A percentile compares a stretch with the other conserved stretches of the same genome.
Conservation (phyloP, 1,140 invertebrate genomes). For the Eubasilissa regina region DNA sequence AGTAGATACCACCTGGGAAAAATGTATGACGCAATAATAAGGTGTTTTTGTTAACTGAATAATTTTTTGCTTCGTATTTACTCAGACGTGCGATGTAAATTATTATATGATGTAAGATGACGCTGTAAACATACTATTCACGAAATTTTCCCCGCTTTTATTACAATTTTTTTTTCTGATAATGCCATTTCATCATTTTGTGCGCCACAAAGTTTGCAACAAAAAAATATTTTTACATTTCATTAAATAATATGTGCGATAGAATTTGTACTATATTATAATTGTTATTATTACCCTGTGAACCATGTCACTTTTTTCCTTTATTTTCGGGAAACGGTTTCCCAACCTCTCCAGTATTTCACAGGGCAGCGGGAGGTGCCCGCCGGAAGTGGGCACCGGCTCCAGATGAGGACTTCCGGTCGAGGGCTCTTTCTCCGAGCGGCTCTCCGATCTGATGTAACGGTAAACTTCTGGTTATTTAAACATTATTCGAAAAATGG, state of each 20-base stretch:
- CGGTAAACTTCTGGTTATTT: not conserved
- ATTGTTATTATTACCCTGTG: slow-evolving; percentile 74
- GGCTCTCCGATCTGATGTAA: slow-evolving; percentile 39
- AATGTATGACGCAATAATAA: not conserved
- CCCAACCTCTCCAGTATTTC: slow-evolving; percentile 76
- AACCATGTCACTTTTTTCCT: slow-evolving; percentile 73
- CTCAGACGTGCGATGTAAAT: too few relatives aligned
- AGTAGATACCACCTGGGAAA: not conserved
- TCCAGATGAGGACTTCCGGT: slow-evolving; percentile 59
- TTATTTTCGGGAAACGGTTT: slow-evolving; percentile 70
- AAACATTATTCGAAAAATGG: not conserved
- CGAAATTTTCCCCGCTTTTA: too few relatives aligned
- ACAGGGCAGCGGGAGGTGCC: slow-evolving; percentile 61
- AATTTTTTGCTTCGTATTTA: too few relatives aligned
- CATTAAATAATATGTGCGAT: not conserved
- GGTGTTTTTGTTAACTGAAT: too few relatives aligned
- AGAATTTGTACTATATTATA: not conserved
- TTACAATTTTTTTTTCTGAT: too few relatives aligned
- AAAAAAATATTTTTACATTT: not conserved
- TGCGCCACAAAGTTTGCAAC: too few relatives aligned
- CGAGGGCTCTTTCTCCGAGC: slow-evolving; percentile 59
- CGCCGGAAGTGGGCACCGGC: not conserved
- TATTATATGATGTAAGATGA: too few relatives aligned
- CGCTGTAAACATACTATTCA: too few relatives aligned
- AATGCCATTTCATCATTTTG: too few relatives aligned